Evolutionary conservation across 2,888 invertebrate genomes (phyloP), one percentile per base, ranked within the genome.

Genomic region (Scaptomyza flava): DNA sequence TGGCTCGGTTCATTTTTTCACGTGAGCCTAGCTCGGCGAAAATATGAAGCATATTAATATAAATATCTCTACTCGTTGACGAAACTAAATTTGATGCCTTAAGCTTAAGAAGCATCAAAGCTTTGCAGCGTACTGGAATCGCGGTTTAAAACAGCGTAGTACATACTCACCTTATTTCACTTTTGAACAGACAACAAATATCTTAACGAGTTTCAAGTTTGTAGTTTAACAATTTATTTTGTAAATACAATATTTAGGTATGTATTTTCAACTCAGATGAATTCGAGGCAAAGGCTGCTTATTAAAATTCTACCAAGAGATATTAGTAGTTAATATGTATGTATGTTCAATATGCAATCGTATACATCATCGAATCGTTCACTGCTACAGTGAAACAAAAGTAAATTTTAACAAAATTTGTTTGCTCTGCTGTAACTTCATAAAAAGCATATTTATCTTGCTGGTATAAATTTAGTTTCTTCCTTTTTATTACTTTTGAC

Each of bases 211-310:
- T 11, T 3, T 11, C 11, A 34, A 34, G 12, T 34, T 2, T 34
- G 12, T n/a, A n/a, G n/a, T 36, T 36, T 12, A 36, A 36, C 36
- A 36, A 36, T 36, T 36, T 36, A 36, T 36, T 36, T 36, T n/a
- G 36, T n/a, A n/a, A 36, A 36, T n/a, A 36, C 36, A 36, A 36
- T 36, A 36, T 36, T 36, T n/a, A n/a, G 34, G 12, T 34, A 34
- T 5, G 12, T 34, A 34, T 5, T 34, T 11, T 34, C 34, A n/a
- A 36, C n/a, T 36, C 12, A n/a, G n/a, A 36, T 36, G 11, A 36
- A 12, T 6, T 36, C 6, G 14, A 14, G 36, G 14, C 36, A n/a
- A n/a, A 36, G 34, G 34, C n/a, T 6, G 36, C n/a, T 5, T n/a
- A n/a, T 36, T 14, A 23, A 31, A 31, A 31, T 31, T 31, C 31